A percentile compares a stretch with the other conserved stretches of the same genome.
phyloP scores from a whole-genome alignment of 2,113 vertebrate genomes.

The Melanotaenia duboulayi region DNA sequence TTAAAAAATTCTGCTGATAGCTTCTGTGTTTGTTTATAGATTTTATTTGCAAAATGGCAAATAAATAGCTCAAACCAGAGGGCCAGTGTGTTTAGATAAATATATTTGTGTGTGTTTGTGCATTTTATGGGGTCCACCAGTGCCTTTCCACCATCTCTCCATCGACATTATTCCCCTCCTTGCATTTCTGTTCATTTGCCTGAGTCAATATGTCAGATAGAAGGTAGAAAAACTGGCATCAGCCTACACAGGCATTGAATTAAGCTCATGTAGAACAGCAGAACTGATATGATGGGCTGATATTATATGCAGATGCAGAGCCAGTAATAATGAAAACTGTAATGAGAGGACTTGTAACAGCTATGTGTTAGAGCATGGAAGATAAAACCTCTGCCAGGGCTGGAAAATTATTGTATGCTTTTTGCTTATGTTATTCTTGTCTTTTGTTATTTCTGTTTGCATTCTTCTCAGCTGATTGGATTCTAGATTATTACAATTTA shows the following conservation, averaged over 20 bases:
- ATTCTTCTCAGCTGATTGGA: slow-evolving; percentile 16
- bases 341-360: slow-evolving; percentile 27
- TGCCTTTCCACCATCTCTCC: no score
- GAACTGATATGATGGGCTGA: slow-evolving; percentile 28
- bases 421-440: neutral
- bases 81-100: slow-evolving; percentile 11
- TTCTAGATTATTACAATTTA: neutral
- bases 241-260: slow-evolving; percentile 43
- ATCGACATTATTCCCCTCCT: slow-evolving; percentile 8
- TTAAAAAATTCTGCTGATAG: neutral
- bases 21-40: slow-evolving; percentile 25
- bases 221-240: slow-evolving; percentile 24
- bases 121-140: no score
- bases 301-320: slow-evolving; percentile 30
- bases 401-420: slow-evolving; percentile 28
- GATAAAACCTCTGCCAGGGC: slow-evolving; percentile 11
- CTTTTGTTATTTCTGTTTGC: slow-evolving; percentile 34
- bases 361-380: slow-evolving; percentile 23
- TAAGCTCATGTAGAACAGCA: slow-evolving; percentile 23
- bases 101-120: slow-evolving; percentile 23
- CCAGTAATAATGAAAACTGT: slow-evolving; percentile 51
- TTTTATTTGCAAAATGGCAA: neutral
- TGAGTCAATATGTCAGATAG: slow-evolving; percentile 55
- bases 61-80: slow-evolving; percentile 34
- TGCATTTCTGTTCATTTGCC: slow-evolving; percentile 55